Percentiles rank a stretch among this genome's conserved stretches.
phyloP scores from a whole-genome alignment of 2,797 vertebrate genomes.

The Podarcis lilfordi region DNA sequence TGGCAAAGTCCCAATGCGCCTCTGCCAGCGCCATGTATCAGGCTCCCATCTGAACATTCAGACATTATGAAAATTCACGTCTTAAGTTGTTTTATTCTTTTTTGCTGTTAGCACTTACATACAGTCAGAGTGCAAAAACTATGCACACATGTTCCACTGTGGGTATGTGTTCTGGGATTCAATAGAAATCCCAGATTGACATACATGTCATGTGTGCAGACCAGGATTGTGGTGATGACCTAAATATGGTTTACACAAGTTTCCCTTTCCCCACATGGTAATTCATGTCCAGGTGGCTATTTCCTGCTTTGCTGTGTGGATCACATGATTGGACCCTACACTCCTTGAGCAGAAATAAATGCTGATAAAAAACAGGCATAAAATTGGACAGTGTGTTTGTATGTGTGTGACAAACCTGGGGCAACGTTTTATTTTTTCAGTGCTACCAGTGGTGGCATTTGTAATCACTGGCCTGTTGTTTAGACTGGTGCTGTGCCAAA shows the following conservation, averaged over 20 bases:
- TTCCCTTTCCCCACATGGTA: too few relatives aligned
- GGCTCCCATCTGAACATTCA: conserved; percentile 13
- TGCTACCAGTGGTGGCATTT: too few relatives aligned
- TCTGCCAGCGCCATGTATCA: neutral
- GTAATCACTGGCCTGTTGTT: too few relatives aligned
- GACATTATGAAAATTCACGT: neutral
- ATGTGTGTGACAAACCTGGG: too few relatives aligned
- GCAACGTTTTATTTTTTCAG: too few relatives aligned
- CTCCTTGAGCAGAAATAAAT: neutral
- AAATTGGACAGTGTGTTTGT: neutral
- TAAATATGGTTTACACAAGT: neutral
- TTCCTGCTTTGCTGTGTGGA: neutral
- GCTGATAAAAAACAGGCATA: neutral
- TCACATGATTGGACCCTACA: neutral
- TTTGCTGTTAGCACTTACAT: neutral
- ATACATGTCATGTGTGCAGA: neutral
- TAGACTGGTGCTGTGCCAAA: too few relatives aligned
- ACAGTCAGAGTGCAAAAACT: neutral
- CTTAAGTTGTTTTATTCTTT: neutral
- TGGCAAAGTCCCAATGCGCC: neutral
- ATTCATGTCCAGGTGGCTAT: neutral
- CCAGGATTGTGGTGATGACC: neutral
- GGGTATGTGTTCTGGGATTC: neutral
- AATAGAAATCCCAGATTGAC: too few relatives aligned
- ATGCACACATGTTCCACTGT: neutral